phyloP scores from a whole-genome alignment of 1,140 invertebrate species.

The Lepidurus couesii region DNA sequence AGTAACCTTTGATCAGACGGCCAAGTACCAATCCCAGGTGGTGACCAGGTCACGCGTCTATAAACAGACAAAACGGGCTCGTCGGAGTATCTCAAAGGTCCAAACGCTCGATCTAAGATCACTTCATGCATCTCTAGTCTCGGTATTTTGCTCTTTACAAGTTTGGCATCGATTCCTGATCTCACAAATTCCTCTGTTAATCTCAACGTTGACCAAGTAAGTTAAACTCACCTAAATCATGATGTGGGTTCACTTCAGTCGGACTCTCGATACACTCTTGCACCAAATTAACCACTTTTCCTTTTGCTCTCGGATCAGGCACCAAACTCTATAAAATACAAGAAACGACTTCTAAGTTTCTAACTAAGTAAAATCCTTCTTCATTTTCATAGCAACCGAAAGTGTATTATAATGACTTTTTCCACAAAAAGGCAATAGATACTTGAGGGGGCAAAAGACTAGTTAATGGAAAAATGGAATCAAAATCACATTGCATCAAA shows the following conservation, averaged over 20 bases:
- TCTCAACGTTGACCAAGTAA: not conserved
- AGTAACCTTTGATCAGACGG: not conserved
- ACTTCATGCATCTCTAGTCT: not conserved
- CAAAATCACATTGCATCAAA: slow-evolving; percentile 54
- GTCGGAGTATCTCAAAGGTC: not conserved
- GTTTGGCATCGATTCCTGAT: not conserved
- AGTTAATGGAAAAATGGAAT: slow-evolving; percentile 20
- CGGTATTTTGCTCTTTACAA: not conserved
- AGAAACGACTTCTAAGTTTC: not conserved
- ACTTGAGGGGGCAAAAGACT: not conserved
- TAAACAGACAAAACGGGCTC: slow-evolving; percentile 18
- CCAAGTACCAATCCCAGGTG: not conserved
- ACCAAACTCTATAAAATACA: not conserved
- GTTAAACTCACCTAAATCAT: not conserved
- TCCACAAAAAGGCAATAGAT: not conserved
- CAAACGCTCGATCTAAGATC: not conserved
- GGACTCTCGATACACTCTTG: not conserved
- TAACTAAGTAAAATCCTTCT: not conserved
- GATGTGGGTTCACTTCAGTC: not conserved
- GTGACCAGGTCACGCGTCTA: not conserved
- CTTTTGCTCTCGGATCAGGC: slow-evolving; percentile 12
- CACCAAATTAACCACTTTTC: not conserved
- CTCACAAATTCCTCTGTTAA: not conserved
- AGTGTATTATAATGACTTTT: not conserved
- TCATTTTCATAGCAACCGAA: not conserved